Evolutionary conservation across 2,888 invertebrate genomes (phyloP).

Genomic region (Teinopalpus imperialis): DNA sequence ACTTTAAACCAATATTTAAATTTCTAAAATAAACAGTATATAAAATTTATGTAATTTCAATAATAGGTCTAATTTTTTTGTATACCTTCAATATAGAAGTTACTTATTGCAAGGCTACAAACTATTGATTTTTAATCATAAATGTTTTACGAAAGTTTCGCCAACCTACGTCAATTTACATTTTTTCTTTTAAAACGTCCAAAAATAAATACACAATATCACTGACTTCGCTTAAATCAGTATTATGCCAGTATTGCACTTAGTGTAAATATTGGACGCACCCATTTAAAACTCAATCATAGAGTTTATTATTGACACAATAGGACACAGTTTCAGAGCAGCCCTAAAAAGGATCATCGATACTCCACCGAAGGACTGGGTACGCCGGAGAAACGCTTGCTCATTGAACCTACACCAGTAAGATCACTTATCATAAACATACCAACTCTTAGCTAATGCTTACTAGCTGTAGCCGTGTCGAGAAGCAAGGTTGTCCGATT

Average conservation of each 20-base stretch:
- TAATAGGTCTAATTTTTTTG: too few relatives aligned
- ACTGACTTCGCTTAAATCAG: not conserved
- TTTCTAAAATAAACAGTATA: too few relatives aligned
- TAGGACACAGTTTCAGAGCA: constrained; percentile 75
- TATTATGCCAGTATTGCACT: constrained; percentile 20
- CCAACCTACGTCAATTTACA: too few relatives aligned
- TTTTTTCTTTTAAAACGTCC: too few relatives aligned
- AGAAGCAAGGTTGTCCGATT: constrained; percentile 1
- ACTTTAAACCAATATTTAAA: too few relatives aligned
- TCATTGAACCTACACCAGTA: constrained; percentile 78
- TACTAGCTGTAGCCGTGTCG: too few relatives aligned
- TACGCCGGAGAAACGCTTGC: constrained; percentile 78
- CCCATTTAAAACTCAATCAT: constrained; percentile 28
- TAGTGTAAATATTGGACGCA: constrained; percentile 27
- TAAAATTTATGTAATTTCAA: too few relatives aligned
- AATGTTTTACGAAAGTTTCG: too few relatives aligned
- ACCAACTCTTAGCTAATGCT: constrained; percentile 36
- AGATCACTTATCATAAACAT: constrained; percentile 42
- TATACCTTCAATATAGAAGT: too few relatives aligned
- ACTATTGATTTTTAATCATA: too few relatives aligned
- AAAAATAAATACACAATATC: too few relatives aligned
- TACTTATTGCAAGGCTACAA: too few relatives aligned
- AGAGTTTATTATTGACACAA: constrained; percentile 54
- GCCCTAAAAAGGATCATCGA: constrained; percentile 72
- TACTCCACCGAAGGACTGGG: constrained; percentile 70